phyloP scores from a whole-genome alignment of 2,797 vertebrate species.

The Characodon lateralis region DNA sequence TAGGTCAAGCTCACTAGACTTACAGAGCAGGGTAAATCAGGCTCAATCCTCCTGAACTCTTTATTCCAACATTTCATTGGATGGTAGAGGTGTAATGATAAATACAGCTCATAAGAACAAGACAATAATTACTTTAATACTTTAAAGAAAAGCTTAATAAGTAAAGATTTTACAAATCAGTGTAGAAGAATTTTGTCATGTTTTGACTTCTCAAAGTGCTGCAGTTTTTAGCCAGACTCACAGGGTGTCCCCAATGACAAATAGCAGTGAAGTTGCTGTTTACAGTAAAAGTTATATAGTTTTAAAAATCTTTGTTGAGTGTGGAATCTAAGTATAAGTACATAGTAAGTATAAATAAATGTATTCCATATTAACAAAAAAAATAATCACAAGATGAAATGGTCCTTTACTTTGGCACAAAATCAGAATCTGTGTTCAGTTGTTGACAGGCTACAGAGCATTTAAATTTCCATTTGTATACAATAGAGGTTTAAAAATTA shows the following conservation, averaged over 20 bases:
- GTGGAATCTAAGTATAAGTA: too few species aligned
- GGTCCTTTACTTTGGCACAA: not conserved
- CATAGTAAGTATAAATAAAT: not conserved
- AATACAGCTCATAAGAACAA: not conserved
- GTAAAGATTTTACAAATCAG: too few species aligned
- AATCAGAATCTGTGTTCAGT: not conserved
- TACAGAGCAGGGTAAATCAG: constrained; percentile 9
- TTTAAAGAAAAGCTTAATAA: too few species aligned
- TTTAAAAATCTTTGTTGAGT: too few species aligned
- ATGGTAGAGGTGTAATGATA: not conserved
- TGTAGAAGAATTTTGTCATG: too few species aligned
- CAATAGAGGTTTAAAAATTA: not conserved
- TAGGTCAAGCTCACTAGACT: constrained; percentile 15
- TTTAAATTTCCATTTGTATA: too few species aligned
- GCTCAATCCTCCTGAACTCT: constrained; percentile 2
- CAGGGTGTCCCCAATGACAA: too few species aligned
- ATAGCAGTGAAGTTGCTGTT: too few species aligned
- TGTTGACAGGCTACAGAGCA: too few species aligned
- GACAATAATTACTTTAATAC: too few species aligned
- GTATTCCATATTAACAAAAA: not conserved
- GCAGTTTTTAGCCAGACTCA: too few species aligned
- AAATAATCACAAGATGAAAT: not conserved
- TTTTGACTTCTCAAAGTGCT: not conserved
- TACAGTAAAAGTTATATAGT: too few species aligned
- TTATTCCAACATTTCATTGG: not conserved